Percentiles rank a stretch among this genome's conserved stretches.
Conservation (phyloP, 2,113 vertebrate genomes). For the Arvicanthis niloticus region DNA sequence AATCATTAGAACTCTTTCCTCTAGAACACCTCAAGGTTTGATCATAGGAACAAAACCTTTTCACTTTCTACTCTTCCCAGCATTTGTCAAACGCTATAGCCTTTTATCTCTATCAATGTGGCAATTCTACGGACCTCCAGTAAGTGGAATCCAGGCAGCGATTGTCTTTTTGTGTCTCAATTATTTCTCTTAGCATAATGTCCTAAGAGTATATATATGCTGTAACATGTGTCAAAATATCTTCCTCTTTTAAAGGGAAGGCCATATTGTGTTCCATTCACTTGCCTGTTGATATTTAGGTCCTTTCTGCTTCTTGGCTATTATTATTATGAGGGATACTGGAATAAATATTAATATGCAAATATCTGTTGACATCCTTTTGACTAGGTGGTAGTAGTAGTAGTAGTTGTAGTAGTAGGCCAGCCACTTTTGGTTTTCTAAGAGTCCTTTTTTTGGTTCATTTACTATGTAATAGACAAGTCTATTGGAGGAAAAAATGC, state of each 20-base stretch:
- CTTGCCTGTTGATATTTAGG: neutral
- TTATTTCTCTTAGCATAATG: neutral
- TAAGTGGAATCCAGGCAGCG: neutral
- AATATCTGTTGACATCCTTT: neutral
- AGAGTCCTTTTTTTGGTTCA: neutral
- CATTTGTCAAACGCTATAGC: neutral
- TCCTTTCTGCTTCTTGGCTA: neutral
- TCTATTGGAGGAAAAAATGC: neutral
- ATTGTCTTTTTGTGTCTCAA: neutral
- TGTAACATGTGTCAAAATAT: slow-evolving; percentile 1
- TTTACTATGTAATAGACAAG: slow-evolving; percentile 53
- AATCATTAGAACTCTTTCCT: neutral
- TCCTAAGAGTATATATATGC: neutral
- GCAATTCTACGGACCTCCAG: neutral
- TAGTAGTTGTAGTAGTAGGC: neutral
- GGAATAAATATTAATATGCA: neutral
- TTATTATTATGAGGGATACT: neutral
- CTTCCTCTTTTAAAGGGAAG: neutral
- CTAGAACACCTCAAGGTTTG: neutral
- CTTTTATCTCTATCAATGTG: neutral
- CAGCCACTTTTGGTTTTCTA: neutral
- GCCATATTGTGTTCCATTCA: neutral
- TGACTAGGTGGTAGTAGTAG: neutral
- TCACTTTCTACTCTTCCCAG: neutral
- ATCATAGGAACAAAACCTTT: neutral